A percentile compares a stretch with the other conserved stretches of the same genome.
Conservation (phyloP, 1,140 invertebrate genomes). For the Reticulitermes speratus region DNA sequence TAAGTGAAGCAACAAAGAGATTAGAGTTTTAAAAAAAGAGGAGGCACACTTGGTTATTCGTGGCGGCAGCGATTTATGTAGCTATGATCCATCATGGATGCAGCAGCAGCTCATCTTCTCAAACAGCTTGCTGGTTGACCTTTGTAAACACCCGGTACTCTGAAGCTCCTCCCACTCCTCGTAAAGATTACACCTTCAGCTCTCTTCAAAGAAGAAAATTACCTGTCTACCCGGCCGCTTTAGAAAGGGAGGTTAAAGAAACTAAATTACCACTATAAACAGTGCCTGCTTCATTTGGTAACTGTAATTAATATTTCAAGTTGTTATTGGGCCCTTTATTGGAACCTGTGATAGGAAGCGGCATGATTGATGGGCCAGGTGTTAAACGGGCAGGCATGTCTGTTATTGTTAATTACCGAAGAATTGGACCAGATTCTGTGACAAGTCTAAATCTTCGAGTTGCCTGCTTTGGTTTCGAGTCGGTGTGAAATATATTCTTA, state of each 20-base stretch:
- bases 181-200: slow-evolving; percentile 1
- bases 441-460: neutral
- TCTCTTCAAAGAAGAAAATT: slow-evolving; percentile 8
- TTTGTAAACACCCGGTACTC: slow-evolving; percentile 2
- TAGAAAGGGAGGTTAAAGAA: neutral
- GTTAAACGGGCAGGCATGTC: neutral
- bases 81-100: slow-evolving; percentile 3
- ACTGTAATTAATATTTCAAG: slow-evolving; percentile 19
- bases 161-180: neutral
- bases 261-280: slow-evolving; percentile 19
- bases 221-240: neutral
- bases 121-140: slow-evolving; percentile 1
- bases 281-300: slow-evolving; percentile 10
- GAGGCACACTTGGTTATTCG: neutral
- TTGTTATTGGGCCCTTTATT: neutral
- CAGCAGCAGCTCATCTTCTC: neutral
- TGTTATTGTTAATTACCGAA: neutral
- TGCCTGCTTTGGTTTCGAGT: neutral
- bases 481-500: too few relatives aligned
- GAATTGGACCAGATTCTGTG: neutral
- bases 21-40: neutral
- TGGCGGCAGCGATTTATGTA: neutral
- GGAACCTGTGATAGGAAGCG: neutral
- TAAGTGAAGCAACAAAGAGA: neutral
- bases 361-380: slow-evolving; percentile 10